A percentile compares a stretch with the other conserved stretches of the same genome.
Conservation (phyloP, 2,888 invertebrate genomes). For the Argynnis bischoffii region DNA sequence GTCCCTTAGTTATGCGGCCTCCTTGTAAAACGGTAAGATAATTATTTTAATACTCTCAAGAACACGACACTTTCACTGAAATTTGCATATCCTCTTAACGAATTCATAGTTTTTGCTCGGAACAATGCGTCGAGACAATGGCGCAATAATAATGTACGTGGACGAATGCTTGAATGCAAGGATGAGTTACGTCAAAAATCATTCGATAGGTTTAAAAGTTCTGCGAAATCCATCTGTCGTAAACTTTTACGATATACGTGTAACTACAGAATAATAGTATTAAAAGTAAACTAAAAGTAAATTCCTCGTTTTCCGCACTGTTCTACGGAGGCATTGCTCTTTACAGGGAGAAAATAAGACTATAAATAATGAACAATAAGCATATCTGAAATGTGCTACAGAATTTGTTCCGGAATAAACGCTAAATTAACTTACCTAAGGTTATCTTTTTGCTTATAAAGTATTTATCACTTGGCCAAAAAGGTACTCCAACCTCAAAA, state of each 20-base stretch:
- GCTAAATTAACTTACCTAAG: no score
- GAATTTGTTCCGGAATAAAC: no score
- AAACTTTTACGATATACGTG: no score
- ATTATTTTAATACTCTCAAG: conserved; percentile 43
- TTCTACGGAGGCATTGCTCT: no score
- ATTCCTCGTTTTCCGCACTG: no score
- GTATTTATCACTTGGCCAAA: no score
- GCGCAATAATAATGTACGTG: conserved; percentile 33
- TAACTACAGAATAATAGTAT: not conserved
- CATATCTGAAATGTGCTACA: no score
- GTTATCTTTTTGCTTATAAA: no score
- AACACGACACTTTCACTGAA: conserved; percentile 65
- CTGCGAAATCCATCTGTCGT: not conserved
- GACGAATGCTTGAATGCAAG: conserved; percentile 21
- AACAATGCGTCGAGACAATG: conserved; percentile 40
- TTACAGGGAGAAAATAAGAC: no score
- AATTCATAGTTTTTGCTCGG: conserved; percentile 37
- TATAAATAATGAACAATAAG: no score
- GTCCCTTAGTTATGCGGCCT: conserved; percentile 17
- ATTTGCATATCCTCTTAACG: conserved; percentile 57
- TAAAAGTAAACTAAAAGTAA: not conserved
- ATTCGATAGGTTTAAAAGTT: not conserved
- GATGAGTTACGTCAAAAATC: conserved; percentile 14
- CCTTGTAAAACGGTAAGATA: conserved; percentile 35
- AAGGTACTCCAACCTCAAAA: no score